Base-by-base conservation (phyloP, 2,797 vertebrate species). In the Sebastes matsubarae region DNA sequence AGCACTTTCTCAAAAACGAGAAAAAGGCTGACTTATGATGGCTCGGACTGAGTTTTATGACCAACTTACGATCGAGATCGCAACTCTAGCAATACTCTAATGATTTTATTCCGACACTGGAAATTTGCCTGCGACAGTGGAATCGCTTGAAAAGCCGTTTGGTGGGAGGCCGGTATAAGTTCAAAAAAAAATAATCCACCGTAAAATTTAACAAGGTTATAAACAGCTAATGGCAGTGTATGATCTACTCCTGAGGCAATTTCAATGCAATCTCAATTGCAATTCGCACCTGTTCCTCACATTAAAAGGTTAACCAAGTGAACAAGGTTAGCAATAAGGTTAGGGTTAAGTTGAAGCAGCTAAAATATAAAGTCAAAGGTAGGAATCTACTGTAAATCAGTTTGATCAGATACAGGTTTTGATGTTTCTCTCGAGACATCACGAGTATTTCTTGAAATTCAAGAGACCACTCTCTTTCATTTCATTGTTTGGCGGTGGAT, bases 401-500 rank as follows among this genome's bases (percentile, higher is more conserved):
- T 71, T 16, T 58, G 24, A 72, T n/a, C 29, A 66, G 30, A 10
- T 29, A 27, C 27, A 24, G 32, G 50, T 72, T 60, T 78, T 12
- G 20, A 73, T 25, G 32, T 78, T 75, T 65, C 30, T 20, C 66
- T 82, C 25, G 16, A 75, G 50, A 76, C 59, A 29, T 63, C 69
- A 32, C 46, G 27, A 64, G 25, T 60, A 14, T 59, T 63, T 73
- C 27, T 52, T 75, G 16, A 65, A 79, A 77, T 27, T 50, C 63
- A 71, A 57, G 14, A 71, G 30, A 57, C 57, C 29, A 32, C 52
- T 80, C 34, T 75, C 22, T 50, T 68, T 14, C 4, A 46, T 24
- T 75, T 67, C 46, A 60, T 16, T 68, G 64, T 68, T 50, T 60
- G 42, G 32, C 8, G 13, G n/a, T 25, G 20, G 32, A 71, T 70